Conservation (phyloP, 2,888 invertebrate species). For the Rhingia campestris region DNA sequence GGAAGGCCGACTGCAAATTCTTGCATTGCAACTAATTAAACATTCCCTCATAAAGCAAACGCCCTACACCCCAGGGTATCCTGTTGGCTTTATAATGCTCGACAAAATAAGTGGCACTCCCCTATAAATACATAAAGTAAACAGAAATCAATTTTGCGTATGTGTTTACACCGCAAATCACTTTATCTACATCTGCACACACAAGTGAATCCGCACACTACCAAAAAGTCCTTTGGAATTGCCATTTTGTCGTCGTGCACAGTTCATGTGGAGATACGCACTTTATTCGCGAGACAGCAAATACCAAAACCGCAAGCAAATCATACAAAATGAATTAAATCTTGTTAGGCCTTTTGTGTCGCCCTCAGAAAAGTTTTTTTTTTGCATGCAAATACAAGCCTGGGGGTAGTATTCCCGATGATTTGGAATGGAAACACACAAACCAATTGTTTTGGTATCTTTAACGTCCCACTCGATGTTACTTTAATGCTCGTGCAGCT, state of each 20-base stretch:
- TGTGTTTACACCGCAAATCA: conserved; percentile 26
- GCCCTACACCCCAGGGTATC: neutral
- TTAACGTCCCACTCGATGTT: conserved; percentile 21
- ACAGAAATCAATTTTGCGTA: conserved; percentile 50
- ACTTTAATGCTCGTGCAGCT: conserved; percentile 10
- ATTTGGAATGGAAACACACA: neutral
- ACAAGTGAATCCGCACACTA: neutral
- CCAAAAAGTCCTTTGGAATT: conserved; percentile 50
- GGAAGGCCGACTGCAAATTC: neutral
- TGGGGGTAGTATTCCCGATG: neutral
- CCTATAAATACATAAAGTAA: conserved; percentile 14
- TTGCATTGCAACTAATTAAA: conserved; percentile 46
- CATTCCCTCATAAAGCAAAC: conserved; percentile 11
- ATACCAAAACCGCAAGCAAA: conserved; percentile 57
- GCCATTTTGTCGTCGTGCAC: conserved; percentile 35
- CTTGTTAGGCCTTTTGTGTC: conserved; percentile 65
- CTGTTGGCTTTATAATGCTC: neutral
- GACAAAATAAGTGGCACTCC: neutral
- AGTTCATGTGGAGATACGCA: conserved; percentile 33
- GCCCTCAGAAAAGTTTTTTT: conserved; percentile 61
- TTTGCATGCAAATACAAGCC: conserved; percentile 34
- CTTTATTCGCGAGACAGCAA: conserved; percentile 31
- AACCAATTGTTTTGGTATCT: conserved; percentile 29
- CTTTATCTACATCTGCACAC: neutral
- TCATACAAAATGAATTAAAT: conserved; percentile 68